Evolutionary conservation across 1,140 invertebrate genomes (phyloP).

Genomic region (Bathynomus jamesi): DNA sequence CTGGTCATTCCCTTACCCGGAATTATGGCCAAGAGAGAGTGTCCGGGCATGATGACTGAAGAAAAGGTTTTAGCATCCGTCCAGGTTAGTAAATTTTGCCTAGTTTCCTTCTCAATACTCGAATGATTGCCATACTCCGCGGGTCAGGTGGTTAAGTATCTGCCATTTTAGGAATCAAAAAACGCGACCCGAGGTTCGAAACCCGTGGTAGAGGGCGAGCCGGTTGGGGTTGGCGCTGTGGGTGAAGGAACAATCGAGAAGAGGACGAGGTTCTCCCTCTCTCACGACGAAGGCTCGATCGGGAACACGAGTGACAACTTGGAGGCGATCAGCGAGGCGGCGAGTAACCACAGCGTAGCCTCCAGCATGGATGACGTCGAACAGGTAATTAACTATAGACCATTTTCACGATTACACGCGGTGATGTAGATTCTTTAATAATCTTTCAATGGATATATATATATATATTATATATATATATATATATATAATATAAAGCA

Average conservation of each 20-base stretch:
- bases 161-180: neutral
- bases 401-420: neutral
- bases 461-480: no score
- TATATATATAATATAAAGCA: no score
- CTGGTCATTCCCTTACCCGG: slow-evolving; percentile 57
- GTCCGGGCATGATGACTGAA: slow-evolving; percentile 61
- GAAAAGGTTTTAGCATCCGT: slow-evolving; percentile 52
- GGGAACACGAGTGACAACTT: slow-evolving; percentile 86
- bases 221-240: slow-evolving; percentile 24
- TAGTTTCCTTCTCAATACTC: no score
- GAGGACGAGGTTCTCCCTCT: slow-evolving; percentile 60
- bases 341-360: slow-evolving; percentile 89
- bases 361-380: slow-evolving; percentile 72
- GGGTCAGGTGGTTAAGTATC: no score
- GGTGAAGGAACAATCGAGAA: slow-evolving; percentile 39
- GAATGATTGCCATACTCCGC: no score
- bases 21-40: slow-evolving; percentile 48
- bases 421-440: no score
- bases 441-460: no score
- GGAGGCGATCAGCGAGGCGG: slow-evolving; percentile 88
- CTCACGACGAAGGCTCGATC: slow-evolving; percentile 75
- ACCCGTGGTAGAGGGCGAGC: slow-evolving; percentile 31
- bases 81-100: slow-evolving; percentile 13
- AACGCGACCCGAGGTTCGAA: neutral
- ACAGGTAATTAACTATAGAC: slow-evolving; percentile 23